Percentiles rank a stretch among this genome's conserved stretches.
phyloP scores from a whole-genome alignment of 2,113 vertebrate species.

The Sarotherodon lohbergeri region DNA sequence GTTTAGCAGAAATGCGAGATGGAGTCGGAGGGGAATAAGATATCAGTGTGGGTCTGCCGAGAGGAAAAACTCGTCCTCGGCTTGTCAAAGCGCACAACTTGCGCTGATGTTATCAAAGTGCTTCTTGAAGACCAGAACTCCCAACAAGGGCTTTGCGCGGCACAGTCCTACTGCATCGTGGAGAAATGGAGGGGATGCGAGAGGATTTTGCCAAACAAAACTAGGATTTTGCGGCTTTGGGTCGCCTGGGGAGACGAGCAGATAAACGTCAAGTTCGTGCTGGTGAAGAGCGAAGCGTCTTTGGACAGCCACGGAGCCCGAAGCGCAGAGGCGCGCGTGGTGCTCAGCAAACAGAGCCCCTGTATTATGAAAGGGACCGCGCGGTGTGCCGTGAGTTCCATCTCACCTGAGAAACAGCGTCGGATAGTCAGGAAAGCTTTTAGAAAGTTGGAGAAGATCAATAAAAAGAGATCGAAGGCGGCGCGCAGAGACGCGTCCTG shows the following conservation, averaged over 20 bases:
- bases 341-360: constrained; percentile 81
- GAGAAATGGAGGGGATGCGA: constrained; percentile 95
- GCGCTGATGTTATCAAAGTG: constrained; percentile 86
- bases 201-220: constrained; percentile 86
- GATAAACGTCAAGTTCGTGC: constrained; percentile 85
- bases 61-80: constrained; percentile 91
- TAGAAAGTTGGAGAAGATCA: constrained; percentile 91
- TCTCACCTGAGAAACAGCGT: constrained; percentile 83
- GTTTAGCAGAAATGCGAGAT: constrained; percentile 42
- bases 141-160: constrained; percentile 46
- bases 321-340: constrained; percentile 90
- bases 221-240: constrained; percentile 88
- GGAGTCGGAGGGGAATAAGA: constrained; percentile 78
- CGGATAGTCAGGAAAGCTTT: constrained; percentile 90
- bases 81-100: constrained; percentile 86
- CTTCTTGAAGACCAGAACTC: constrained; percentile 80
- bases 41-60: constrained; percentile 91
- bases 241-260: constrained; percentile 89
- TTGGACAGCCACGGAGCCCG: constrained; percentile 77
- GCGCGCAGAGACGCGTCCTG: constrained; percentile 66
- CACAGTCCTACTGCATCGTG: constrained; percentile 84
- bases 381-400: constrained; percentile 56
- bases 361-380: constrained; percentile 60
- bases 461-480: constrained; percentile 74
- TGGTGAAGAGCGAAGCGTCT: constrained; percentile 84